Evolutionary conservation across 2,797 vertebrate genomes (phyloP), one percentile per base, ranked within the genome.

Genomic region (Odontamblyopus rebecca): DNA sequence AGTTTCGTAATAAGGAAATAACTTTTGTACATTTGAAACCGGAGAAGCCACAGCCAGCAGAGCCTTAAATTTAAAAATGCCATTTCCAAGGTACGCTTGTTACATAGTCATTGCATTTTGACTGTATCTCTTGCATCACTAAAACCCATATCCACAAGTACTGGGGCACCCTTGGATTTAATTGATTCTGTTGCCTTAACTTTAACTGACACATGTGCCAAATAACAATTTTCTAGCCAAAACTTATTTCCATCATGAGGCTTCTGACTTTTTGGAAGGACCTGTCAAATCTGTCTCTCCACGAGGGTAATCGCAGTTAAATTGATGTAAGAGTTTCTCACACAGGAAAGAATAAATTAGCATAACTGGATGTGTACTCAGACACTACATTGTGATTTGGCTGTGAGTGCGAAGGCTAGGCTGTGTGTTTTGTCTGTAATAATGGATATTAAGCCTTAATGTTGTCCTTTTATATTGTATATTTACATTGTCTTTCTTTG

Each of bases 191-290:
- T 80, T 88, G 91, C 92, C 88, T 90, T 89, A 88, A 91, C 82
- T 63, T 74, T 80, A 85, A 83, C 89, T 81, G 86, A 91, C 86
- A 87, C 75, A 90, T 85, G 89, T 93, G 93, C 91, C 91, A 93
- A 92, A 93, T 88, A 48, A 26, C 72, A 57, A 81, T 84, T 67
- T 78, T 79, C n/a, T 35, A 50, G 78, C 79, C 77, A 82, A 83
- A 85, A 70, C 77, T 79, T 15, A 56, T 79, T 81, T 77, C 23
- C 32, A 50, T 77, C 67, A 54, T 59, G 76, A 76, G 69, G 68
- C 75, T 86, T 65, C 61, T 68, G 51, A 68, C 54, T 68, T 68
- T 76, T 82, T 76, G 72, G 77, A 76, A 77, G 74, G 80, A 73
- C 69, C 68, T 77, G 81, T 81, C 79, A 59, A 68, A 80, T 74